phyloP scores from a whole-genome alignment of 2,113 vertebrate species.

The Vidua macroura region DNA sequence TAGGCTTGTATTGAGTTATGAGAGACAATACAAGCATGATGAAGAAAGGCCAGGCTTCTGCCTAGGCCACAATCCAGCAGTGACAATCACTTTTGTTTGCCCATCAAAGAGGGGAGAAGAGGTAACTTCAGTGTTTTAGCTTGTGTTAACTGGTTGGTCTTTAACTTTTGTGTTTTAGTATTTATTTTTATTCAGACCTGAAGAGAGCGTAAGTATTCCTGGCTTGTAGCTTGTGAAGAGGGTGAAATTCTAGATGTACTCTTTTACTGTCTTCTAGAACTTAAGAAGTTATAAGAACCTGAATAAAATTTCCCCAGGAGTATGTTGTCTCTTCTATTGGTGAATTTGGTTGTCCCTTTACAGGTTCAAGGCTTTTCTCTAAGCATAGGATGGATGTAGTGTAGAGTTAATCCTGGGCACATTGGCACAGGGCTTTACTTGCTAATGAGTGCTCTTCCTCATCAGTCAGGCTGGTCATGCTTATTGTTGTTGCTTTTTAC shows the following conservation, averaged over 20 bases:
- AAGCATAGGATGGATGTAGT: neutral
- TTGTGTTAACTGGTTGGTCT: neutral
- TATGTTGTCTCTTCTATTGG: neutral
- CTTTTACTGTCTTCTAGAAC: neutral
- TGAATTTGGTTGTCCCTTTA: neutral
- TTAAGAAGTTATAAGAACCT: neutral
- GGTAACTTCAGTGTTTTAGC: slow-evolving; percentile 23
- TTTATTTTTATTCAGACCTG: neutral
- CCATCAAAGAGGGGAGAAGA: slow-evolving; percentile 84
- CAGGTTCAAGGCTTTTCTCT: neutral
- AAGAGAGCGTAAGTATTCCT: neutral
- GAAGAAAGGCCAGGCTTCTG: slow-evolving; percentile 73
- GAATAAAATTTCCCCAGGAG: neutral
- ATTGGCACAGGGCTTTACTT: neutral
- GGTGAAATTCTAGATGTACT: neutral
- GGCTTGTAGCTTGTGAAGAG: neutral
- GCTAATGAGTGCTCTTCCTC: neutral
- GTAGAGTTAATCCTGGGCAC: neutral
- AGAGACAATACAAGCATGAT: slow-evolving; percentile 15
- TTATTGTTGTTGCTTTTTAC: neutral
- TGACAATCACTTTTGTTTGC: slow-evolving; percentile 89
- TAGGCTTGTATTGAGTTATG: slow-evolving; percentile 85
- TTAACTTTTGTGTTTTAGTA: neutral
- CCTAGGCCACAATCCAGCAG: slow-evolving; percentile 80
- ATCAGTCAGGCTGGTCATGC: neutral